Evolutionary conservation across 1,140 invertebrate species (phyloP), one percentile per base, ranked within the genome.

Genomic region (Macrobrachium rosenbergii): DNA sequence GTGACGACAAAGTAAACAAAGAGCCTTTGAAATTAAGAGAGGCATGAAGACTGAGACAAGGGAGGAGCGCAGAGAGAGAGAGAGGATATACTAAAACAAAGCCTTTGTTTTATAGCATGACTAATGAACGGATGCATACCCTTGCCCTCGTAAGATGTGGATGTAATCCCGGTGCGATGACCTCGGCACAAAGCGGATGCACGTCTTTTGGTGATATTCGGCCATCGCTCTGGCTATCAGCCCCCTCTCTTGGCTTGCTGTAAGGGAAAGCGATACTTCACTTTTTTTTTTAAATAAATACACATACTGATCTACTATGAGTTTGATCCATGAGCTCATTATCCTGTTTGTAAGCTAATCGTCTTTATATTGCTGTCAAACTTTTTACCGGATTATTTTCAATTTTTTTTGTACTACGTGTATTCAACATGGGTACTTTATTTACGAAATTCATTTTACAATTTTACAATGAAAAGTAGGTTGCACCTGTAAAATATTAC

Each of bases 141-240:
- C 83, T 80, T 73, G 76, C 28, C 83, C 83, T 60, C 77, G 87
- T 52, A 85, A 62, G 37, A 90, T 89, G 82, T 90, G 90, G 12
- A 90, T 76, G 73, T 90, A 90, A 63, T 81, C 90, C 6, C 45
- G 21, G 23, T 90, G 84, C 21, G 84, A 89, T 16, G 19, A 75
- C 52, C 89, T 82, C 16, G 89, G 89, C 52, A 83, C 60, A 62
- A 90, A 88, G 85, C 90, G 81, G 83, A 92, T 89, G 83, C 91
- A 92, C 11, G 91, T 91, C n/a, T 87, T 88, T n/a, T 8, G 69
- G 77, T 84, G 67, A 87, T 88, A 91, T 62, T 75, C 64, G 10
- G 72, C 87, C 81, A 88, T 89, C 28, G 91, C 91, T 2, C 79
- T 28, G 19, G 84, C 85, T 2, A 91, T 91, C 23, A 90, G 17